Evolutionary conservation across 2,113 vertebrate genomes (phyloP).

Genomic region (Okapia johnstoni): DNA sequence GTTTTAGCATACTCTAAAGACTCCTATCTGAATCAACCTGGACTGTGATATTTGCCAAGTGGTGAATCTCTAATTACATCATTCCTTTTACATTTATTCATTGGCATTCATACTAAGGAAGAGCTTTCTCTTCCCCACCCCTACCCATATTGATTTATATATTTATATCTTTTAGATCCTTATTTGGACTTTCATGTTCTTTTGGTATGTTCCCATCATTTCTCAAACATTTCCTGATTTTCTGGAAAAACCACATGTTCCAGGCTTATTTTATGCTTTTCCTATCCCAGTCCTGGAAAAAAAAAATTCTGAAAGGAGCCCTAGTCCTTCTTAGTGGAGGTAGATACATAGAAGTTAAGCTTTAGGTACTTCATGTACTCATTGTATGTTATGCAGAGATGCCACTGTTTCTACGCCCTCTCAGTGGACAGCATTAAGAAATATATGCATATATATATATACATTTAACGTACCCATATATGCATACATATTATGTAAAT

Average conservation of each 20-base stretch:
- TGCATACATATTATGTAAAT: neutral
- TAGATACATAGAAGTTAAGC: neutral
- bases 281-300: neutral
- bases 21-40: neutral
- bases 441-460: neutral
- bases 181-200: neutral
- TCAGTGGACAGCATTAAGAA: neutral
- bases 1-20: neutral
- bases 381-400: neutral
- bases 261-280: neutral
- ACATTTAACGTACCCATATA: neutral
- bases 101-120: neutral
- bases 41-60: neutral
- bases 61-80: neutral
- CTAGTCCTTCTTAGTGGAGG: neutral
- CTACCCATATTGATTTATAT: neutral
- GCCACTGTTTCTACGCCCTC: neutral
- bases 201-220: neutral
- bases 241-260: neutral
- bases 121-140: neutral
- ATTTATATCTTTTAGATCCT: neutral
- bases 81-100: neutral
- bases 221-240: neutral
- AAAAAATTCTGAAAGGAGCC: neutral
- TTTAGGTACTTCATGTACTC: neutral